phyloP scores from a whole-genome alignment of 2,113 vertebrate species.

The Phrynosoma blainvillii region DNA sequence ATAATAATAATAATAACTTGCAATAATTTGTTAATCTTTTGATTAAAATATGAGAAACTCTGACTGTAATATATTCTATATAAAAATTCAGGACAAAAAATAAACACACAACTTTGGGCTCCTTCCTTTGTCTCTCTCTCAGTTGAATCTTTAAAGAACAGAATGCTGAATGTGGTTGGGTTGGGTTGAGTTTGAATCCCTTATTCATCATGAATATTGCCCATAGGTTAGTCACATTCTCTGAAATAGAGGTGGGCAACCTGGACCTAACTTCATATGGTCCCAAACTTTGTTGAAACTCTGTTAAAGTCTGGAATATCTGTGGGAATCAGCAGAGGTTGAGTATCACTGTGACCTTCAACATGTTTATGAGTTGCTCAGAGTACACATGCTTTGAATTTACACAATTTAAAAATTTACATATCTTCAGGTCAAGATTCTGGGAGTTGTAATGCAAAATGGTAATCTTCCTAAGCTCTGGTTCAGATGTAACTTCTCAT shows the following conservation, averaged over 20 bases:
- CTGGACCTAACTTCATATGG: neutral
- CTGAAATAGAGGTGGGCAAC: neutral
- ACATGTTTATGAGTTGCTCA: too few species aligned
- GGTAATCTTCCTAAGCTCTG: too few species aligned
- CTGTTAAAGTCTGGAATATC: too few species aligned
- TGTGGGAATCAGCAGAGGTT: too few species aligned
- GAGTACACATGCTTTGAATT: too few species aligned
- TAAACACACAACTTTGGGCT: slow-evolving; percentile 71
- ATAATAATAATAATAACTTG: slow-evolving; percentile 52
- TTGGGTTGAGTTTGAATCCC: neutral
- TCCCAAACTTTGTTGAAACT: too few species aligned
- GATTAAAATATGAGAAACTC: slow-evolving; percentile 73
- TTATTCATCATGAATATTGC: neutral
- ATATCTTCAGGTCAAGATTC: too few species aligned
- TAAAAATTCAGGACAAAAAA: slow-evolving; percentile 65
- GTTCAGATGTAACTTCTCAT: too few species aligned
- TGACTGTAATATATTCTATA: slow-evolving; percentile 74
- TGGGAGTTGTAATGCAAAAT: too few species aligned
- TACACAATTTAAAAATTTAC: too few species aligned
- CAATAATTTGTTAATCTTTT: slow-evolving; percentile 77
- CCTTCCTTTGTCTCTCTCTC: slow-evolving; percentile 52
- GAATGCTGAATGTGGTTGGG: neutral
- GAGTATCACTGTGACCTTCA: too few species aligned
- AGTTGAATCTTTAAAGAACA: neutral
- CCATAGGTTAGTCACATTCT: too few species aligned